A percentile compares a stretch with the other conserved stretches of the same genome.
Evolutionary conservation across 1,140 invertebrate genomes (phyloP).

Genomic region (Trachymyrmex septentrionalis): DNA sequence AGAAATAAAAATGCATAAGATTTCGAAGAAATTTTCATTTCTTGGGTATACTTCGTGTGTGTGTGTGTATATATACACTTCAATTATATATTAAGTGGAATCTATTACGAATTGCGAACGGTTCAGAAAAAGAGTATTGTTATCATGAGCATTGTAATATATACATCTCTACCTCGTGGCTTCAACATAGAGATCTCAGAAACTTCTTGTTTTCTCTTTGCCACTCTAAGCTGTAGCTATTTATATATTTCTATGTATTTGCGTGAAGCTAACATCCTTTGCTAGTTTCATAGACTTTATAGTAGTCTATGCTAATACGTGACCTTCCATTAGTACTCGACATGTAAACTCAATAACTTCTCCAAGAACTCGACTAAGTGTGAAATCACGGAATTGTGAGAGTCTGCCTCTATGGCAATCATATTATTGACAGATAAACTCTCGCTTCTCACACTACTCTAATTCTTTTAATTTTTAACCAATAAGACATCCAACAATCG

Average conservation of each 20-base stretch:
- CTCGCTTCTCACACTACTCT: background rate
- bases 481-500: background rate
- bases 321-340: no score
- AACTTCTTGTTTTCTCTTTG: background rate
- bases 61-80: no score
- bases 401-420: background rate
- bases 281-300: background rate
- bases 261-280: conserved; percentile 18
- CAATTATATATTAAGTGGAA: background rate
- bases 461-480: background rate
- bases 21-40: background rate
- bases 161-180: background rate
- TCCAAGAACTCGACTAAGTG: conserved; percentile 8
- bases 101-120: background rate
- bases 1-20: background rate
- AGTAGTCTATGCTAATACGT: conserved; percentile 5
- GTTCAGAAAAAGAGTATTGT: background rate
- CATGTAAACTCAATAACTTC: background rate
- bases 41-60: no score
- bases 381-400: conserved; percentile 21
- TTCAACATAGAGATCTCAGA: background rate
- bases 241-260: conserved; percentile 22
- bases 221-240: background rate
- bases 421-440: background rate
- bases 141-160: background rate